Evolutionary conservation across 2,888 invertebrate species (phyloP).

Genomic region (Nymphalis polychloros): DNA sequence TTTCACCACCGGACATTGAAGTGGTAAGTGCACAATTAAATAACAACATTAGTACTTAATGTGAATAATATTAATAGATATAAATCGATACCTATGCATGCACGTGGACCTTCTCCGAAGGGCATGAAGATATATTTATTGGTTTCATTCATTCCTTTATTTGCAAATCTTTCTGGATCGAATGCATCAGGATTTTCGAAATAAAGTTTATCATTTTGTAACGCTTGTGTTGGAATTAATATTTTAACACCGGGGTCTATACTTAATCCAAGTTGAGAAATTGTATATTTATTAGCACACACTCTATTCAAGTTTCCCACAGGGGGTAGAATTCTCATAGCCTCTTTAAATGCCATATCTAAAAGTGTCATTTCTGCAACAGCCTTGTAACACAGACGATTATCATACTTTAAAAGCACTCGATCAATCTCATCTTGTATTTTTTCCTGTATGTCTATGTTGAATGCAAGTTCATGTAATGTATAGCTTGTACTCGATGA

Average conservation of each 20-base stretch:
- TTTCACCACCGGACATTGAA: no score
- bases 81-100: slow-evolving; percentile 18
- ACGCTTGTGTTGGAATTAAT: slow-evolving; percentile 57
- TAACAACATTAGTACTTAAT: no score
- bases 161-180: slow-evolving; percentile 54
- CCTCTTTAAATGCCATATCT: slow-evolving; percentile 58
- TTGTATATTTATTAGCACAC: slow-evolving; percentile 49
- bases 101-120: slow-evolving; percentile 62
- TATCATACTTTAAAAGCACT: slow-evolving; percentile 54
- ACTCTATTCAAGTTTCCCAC: slow-evolving; percentile 54
- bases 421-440: slow-evolving; percentile 63
- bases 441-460: slow-evolving; percentile 61
- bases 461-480: slow-evolving; percentile 62
- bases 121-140: slow-evolving; percentile 57
- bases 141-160: slow-evolving; percentile 37
- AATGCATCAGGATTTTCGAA: slow-evolving; percentile 58
- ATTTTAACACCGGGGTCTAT: slow-evolving; percentile 62
- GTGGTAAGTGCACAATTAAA: no score
- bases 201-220: slow-evolving; percentile 62
- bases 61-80: not conserved
- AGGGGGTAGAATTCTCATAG: slow-evolving; percentile 59
- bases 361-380: slow-evolving; percentile 56
- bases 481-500: slow-evolving; percentile 66
- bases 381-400: slow-evolving; percentile 61
- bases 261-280: slow-evolving; percentile 52